Evolutionary conservation across 2,888 invertebrate species (phyloP), one percentile per base, ranked within the genome.

Genomic region (Xestia xanthographa): DNA sequence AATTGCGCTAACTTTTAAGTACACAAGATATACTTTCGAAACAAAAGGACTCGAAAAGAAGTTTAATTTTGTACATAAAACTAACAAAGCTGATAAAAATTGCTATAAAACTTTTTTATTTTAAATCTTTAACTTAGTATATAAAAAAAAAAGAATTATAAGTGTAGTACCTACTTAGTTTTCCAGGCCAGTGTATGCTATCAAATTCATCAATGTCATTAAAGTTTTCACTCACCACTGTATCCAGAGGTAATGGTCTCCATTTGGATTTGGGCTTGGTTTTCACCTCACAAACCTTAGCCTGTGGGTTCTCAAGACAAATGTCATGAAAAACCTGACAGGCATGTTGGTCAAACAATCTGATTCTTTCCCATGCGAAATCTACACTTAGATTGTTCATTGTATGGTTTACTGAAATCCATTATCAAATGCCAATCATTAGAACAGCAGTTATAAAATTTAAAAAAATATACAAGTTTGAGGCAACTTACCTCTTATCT

Each of bases 211-310:
- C 9, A 50, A 29, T 58, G 0, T 26, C n/a, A 29, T 29, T 50
- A 0, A 66, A 29, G 17, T 53, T 43, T 70, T 45, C 77, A 97
- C 98, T 96, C 96, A 98, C 98, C 86, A 99, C 98, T 48, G 99
- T 99, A 92, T 99, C 99, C 87, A 99, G 95, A 5, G 99, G 99
- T 74, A 98, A 93, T 3, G 99, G 99, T 83, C 99, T 97, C 99
- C 99, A 99, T 95, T 99, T 99, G 81, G 97, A 98, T 94, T 99
- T 99, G 0, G 98, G 98, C 94, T 99, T 99, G 67, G 98, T 98
- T 71, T 97, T 97, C 5, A 99, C 98, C 86, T 97, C 97, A 73
- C 97, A 97, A 0, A 99, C 98, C 6, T 96, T 98, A 0, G 99
- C 99, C 9, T 92, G 94, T 0, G 98, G 98, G 84, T 97, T 97